These are phyloP conservation scores for Sebastes hopkinsi DNA, from an alignment of 2,797 vertebrate genomes.

Conservation along the genomic window DNA sequence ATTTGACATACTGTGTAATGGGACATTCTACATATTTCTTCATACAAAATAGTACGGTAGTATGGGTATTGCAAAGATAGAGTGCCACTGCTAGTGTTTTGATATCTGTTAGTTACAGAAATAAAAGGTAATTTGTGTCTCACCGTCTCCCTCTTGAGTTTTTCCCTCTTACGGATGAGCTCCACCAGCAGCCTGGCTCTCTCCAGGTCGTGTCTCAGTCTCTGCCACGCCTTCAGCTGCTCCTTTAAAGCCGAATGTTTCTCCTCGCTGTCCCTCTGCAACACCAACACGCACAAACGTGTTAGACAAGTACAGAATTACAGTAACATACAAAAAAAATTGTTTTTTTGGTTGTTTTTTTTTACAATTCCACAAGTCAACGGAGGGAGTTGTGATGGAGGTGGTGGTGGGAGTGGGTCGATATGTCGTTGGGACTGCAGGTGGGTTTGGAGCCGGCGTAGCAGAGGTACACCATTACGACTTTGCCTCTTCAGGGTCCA, in stretches of 20 bases:
- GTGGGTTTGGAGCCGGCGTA: conserved; percentile 96
- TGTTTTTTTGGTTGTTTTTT: not conserved
- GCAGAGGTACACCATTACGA: conserved; percentile 95
- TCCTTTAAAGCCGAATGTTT: conserved; percentile 95
- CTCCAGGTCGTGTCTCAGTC: conserved; percentile 96
- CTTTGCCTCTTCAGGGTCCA: conserved; percentile 99
- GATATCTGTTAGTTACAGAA: not conserved
- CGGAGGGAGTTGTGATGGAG: conserved; percentile 57
- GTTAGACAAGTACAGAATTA: not conserved
- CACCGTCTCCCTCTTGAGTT: conserved; percentile 98
- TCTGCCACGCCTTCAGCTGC: conserved; percentile 99
- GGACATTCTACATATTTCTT: too few relatives aligned
- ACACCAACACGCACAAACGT: conserved; percentile 24
- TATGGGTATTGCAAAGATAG: not conserved
- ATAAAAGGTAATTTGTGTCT: conserved; percentile 41
- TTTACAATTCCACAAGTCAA: conserved; percentile 27
- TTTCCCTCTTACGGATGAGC: conserved; percentile 98
- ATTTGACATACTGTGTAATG: too few relatives aligned
- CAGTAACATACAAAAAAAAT: not conserved
- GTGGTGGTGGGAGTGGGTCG: conserved; percentile 80
- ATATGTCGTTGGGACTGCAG: conserved; percentile 96
- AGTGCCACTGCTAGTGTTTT: not conserved
- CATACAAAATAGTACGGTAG: too few relatives aligned
- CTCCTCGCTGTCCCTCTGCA: conserved; percentile 93
- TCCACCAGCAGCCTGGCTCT: conserved; percentile 96